Conservation (phyloP, 1,140 invertebrate species). For the Trypoxylus dichotomus region DNA sequence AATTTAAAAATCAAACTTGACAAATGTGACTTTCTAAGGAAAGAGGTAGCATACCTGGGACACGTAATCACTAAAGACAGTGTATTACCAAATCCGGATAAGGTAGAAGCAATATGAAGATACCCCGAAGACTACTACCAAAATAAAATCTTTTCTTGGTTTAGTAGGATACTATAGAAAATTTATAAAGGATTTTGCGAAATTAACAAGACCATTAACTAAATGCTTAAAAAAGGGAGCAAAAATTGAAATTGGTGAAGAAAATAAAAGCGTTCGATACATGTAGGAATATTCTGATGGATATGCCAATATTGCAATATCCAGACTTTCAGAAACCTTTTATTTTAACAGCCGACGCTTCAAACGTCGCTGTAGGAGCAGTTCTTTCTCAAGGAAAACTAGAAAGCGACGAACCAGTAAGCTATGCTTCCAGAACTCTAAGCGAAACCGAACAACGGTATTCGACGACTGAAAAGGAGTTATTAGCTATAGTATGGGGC, state of each 20-base stretch:
- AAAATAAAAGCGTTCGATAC: neutral
- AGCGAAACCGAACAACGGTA: slow-evolving; percentile 45
- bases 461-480: slow-evolving; percentile 50
- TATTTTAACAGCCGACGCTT: slow-evolving; percentile 40
- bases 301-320: slow-evolving; percentile 28
- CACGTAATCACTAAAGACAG: slow-evolving; percentile 51
- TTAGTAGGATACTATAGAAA: slow-evolving; percentile 52
- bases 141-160: slow-evolving; percentile 54
- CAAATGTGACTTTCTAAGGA: slow-evolving; percentile 44
- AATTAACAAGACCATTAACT: slow-evolving; percentile 36
- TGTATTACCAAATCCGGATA: slow-evolving; percentile 50
- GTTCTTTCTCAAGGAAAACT: slow-evolving; percentile 54
- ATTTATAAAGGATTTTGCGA: slow-evolving; percentile 39
- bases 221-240: slow-evolving; percentile 30
- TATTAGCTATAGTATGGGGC: slow-evolving; percentile 39
- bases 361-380: slow-evolving; percentile 49
- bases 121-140: slow-evolving; percentile 50
- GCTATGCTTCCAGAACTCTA: slow-evolving; percentile 46
- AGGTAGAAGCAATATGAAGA: slow-evolving; percentile 49
- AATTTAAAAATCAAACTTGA: slow-evolving; percentile 37
- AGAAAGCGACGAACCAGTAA: slow-evolving; percentile 41
- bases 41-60: slow-evolving; percentile 52
- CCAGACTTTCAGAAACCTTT: slow-evolving; percentile 43
- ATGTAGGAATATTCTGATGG: neutral
- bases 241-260: slow-evolving; percentile 8